Conservation (phyloP, 2,888 invertebrate genomes). For the Tupiocoris notatus region DNA sequence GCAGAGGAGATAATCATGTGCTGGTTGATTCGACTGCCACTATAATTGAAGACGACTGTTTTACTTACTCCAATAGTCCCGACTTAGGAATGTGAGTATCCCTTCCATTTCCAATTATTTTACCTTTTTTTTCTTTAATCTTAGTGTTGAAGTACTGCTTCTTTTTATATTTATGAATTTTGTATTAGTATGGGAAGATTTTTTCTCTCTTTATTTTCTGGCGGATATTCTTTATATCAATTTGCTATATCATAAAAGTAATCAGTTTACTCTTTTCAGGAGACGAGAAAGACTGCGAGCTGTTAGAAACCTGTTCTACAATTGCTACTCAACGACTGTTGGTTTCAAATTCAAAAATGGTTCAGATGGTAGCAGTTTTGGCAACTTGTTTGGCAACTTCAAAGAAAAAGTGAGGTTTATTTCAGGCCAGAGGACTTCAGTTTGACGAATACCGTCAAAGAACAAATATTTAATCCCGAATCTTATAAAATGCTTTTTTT, state of each 20-base stretch:
- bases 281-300: constrained; percentile 59
- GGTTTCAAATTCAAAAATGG: constrained; percentile 58
- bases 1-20: constrained; percentile 38
- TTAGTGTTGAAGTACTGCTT: no score
- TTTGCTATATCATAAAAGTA: no score
- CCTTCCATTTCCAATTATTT: no score
- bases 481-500: constrained; percentile 11
- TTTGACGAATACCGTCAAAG: constrained; percentile 40
- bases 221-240: no score
- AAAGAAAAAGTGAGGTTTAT: constrained; percentile 62
- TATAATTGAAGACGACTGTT: constrained; percentile 43
- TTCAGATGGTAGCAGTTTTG: constrained; percentile 56
- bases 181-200: no score
- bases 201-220: no score
- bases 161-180: no score
- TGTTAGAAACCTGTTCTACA: constrained; percentile 61
- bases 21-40: constrained; percentile 44
- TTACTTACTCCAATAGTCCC: constrained; percentile 39
- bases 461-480: not conserved
- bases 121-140: no score
- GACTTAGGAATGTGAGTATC: constrained; percentile 51
- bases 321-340: constrained; percentile 59
- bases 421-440: constrained; percentile 53
- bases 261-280: constrained; percentile 53
- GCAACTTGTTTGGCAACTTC: constrained; percentile 59